These are phyloP conservation scores for Serrognathus titanus DNA, from an alignment of 2,888 invertebrate species.

Conservation along the genomic window DNA sequence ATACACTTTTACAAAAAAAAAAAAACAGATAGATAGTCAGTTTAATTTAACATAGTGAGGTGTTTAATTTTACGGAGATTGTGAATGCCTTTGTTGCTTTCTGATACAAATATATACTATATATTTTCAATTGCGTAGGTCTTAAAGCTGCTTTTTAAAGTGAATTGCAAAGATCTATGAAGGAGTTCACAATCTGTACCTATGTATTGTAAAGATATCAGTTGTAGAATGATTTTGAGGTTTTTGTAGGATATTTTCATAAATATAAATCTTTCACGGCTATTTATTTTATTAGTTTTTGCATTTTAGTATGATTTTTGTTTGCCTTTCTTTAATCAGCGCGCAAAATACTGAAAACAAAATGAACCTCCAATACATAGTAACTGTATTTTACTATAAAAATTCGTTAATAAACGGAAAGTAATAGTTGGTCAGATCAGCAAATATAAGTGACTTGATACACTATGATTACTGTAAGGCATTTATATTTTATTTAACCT, in stretches of 20 bases:
- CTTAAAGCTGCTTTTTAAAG: slow-evolving; percentile 10
- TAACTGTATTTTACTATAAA: too few relatives aligned
- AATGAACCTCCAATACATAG: too few relatives aligned
- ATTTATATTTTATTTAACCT: too few relatives aligned
- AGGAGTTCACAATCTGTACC: slow-evolving; percentile 36
- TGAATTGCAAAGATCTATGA: slow-evolving; percentile 7
- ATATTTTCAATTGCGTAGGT: slow-evolving; percentile 24
- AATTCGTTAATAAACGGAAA: too few relatives aligned
- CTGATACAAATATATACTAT: slow-evolving; percentile 12
- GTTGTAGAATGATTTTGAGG: slow-evolving; percentile 49
- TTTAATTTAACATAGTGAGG: slow-evolving; percentile 46
- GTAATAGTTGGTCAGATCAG: too few relatives aligned
- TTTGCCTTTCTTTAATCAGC: too few relatives aligned
- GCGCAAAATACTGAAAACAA: too few relatives aligned
- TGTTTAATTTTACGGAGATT: slow-evolving; percentile 40
- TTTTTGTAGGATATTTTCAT: slow-evolving; percentile 52
- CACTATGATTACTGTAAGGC: too few relatives aligned
- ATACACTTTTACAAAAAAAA: slow-evolving; percentile 49
- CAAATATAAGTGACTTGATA: too few relatives aligned
- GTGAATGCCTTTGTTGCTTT: slow-evolving; percentile 31
- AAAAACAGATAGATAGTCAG: slow-evolving; percentile 39
- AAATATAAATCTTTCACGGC: slow-evolving; percentile 51
- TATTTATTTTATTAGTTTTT: slow-evolving; percentile 8
- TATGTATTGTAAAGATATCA: slow-evolving; percentile 46
- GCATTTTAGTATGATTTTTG: too few relatives aligned